Evolutionary conservation across 2,797 vertebrate species (phyloP).

Genomic region (Melanotaenia boesemani): DNA sequence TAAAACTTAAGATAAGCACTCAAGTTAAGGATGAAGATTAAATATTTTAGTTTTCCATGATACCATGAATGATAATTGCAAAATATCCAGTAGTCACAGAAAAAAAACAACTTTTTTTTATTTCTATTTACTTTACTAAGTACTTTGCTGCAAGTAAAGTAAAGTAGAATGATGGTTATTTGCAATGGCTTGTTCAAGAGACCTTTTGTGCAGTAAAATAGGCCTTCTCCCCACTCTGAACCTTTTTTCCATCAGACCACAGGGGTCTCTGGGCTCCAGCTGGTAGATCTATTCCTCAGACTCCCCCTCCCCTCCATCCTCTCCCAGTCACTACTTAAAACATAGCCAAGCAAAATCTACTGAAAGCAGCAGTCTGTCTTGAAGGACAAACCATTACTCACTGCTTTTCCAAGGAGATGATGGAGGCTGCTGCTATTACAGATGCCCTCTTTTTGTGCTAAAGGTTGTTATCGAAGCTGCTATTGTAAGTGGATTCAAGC

Average conservation of each 20-base stretch:
- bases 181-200: conserved; percentile 10
- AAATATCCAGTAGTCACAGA: not conserved
- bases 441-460: not conserved
- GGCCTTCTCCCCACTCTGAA: conserved; percentile 49
- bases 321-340: conserved; percentile 13
- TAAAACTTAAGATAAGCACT: not conserved
- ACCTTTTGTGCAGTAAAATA: conserved; percentile 25
- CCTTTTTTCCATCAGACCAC: conserved; percentile 69
- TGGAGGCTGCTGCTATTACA: conserved; percentile 18
- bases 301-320: conserved; percentile 15
- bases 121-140: too few relatives aligned
- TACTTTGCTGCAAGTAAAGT: conserved; percentile 7
- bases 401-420: not conserved
- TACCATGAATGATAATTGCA: not conserved
- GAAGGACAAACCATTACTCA: conserved; percentile 26
- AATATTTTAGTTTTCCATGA: not conserved
- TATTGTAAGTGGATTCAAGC: not conserved
- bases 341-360: conserved; percentile 48
- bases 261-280: conserved; percentile 53
- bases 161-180: not conserved
- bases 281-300: conserved; percentile 71
- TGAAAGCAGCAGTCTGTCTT: conserved; percentile 42
- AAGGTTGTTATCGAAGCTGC: not conserved
- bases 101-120: conserved; percentile 9
- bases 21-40: not conserved